phyloP scores from a whole-genome alignment of 2,888 invertebrate genomes.

The Synergus gifuensis region DNA sequence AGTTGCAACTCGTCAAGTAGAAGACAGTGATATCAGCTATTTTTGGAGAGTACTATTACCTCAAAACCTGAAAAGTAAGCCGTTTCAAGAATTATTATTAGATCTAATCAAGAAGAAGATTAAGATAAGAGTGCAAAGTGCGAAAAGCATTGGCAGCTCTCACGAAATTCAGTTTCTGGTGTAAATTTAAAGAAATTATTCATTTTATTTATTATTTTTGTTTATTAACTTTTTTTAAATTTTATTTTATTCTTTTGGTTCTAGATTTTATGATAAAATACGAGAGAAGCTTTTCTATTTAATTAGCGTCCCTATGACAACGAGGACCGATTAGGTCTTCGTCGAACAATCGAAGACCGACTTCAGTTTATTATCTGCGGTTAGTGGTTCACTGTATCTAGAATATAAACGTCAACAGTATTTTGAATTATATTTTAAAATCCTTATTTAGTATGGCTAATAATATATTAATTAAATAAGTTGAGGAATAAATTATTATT shows the following conservation, averaged over 20 bases:
- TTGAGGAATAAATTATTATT: too few species aligned
- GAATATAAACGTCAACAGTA: neutral
- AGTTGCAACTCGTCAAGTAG: constrained; percentile 23
- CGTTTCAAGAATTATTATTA: neutral
- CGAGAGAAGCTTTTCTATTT: constrained; percentile 59
- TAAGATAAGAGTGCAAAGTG: neutral
- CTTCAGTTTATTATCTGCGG: constrained; percentile 48
- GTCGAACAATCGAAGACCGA: constrained; percentile 58
- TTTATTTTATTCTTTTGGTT: neutral
- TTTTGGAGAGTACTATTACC: neutral
- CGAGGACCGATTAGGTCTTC: constrained; percentile 59
- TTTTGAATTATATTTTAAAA: neutral
- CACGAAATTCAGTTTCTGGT: neutral
- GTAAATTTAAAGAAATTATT: neutral
- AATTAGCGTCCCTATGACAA: constrained; percentile 71
- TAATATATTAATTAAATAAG: neutral
- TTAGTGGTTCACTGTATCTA: constrained; percentile 19
- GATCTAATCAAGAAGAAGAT: neutral
- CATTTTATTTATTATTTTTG: neutral
- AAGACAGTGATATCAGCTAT: neutral
- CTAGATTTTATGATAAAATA: neutral
- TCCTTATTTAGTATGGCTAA: neutral
- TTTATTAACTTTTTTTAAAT: neutral
- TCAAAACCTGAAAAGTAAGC: neutral
- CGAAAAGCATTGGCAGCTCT: too few species aligned